These are phyloP conservation scores for Plectus sambesii DNA, from an alignment of 1,140 invertebrate genomes.

Conservation along the genomic window DNA sequence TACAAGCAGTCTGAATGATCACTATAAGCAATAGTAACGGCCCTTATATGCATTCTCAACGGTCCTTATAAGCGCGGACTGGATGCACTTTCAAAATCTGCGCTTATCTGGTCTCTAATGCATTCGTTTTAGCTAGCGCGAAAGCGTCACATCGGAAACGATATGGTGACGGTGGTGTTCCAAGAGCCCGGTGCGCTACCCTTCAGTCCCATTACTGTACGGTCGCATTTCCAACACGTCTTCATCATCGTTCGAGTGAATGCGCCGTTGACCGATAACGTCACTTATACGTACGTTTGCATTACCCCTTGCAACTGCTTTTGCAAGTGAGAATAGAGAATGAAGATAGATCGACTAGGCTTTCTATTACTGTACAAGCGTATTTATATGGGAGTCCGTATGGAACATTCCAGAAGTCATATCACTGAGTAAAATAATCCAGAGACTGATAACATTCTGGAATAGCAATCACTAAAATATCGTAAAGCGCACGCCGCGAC, in stretches of 20 bases:
- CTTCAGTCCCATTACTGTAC: slow-evolving; percentile 53
- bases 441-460: slow-evolving; percentile 52
- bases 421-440: not conserved
- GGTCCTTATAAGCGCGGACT: no score
- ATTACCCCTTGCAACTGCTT: not conserved
- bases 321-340: not conserved
- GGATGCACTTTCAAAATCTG: no score
- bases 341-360: slow-evolving; percentile 3
- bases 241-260: slow-evolving; percentile 80
- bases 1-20: no score
- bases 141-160: slow-evolving; percentile 83
- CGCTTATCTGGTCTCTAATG: no score
- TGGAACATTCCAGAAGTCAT: not conserved
- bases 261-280: slow-evolving; percentile 76
- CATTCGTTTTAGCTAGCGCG: slow-evolving; percentile 57
- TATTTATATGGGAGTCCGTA: slow-evolving; percentile 9
- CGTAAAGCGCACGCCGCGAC: slow-evolving; percentile 82
- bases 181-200: slow-evolving; percentile 86
- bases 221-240: slow-evolving; percentile 85
- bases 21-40: no score
- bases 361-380: slow-evolving; percentile 2
- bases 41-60: no score
- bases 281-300: slow-evolving; percentile 33
- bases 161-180: slow-evolving; percentile 90
- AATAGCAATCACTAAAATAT: slow-evolving; percentile 73